Base-by-base conservation (phyloP, 1,140 invertebrate species). In the Pachyrhynchus sulphureomaculatus region DNA sequence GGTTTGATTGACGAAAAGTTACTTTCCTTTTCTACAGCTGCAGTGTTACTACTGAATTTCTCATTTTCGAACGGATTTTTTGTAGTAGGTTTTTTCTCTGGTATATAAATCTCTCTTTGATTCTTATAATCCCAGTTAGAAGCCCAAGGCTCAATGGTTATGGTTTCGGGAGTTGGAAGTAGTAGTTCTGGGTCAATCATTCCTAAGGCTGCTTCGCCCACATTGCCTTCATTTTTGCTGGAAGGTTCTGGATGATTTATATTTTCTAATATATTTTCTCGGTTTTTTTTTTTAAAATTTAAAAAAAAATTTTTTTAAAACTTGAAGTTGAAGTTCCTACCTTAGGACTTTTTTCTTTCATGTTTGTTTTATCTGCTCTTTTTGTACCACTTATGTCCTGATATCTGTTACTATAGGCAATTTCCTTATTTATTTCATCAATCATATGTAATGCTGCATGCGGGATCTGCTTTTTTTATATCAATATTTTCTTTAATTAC, bases 111-210 rank as follows among this genome's bases (percentile, higher is more conserved):
- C 10, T 21, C 51, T 18, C 6, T 13, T 9, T 39, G 24, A 3
- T 29, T 18, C 23, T 21, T 9, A 12, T 53, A 24, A 33, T 53
- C 26, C 34, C 29, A 53, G 1, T 33, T 53, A 2, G 47, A 33
- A 8, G 47, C 47, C 33, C 44, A 47, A 13, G 44, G 44, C 13
- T 47, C 44, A 32, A 10, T 47, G 9, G 47, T 51, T 9, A 51
- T n/a, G 10, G 4, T 15, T 34, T 34, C 12, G 4, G 18, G 23
- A 15, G 36, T 23, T 4, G 33, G 21, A 8, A 24, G 9, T 4
- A 29, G 26, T 10, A 37, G 20, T 15, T 53, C 36, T 3, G 52
- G 52, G 44, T 55, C 26, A 3, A 42, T 29, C 52, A 55, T 55
- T 55, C 20, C 23, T 37, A 53, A 5, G 12, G 26, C 23, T 41